Base-by-base conservation (phyloP, 2,888 invertebrate species). In the Gari tellinella region DNA sequence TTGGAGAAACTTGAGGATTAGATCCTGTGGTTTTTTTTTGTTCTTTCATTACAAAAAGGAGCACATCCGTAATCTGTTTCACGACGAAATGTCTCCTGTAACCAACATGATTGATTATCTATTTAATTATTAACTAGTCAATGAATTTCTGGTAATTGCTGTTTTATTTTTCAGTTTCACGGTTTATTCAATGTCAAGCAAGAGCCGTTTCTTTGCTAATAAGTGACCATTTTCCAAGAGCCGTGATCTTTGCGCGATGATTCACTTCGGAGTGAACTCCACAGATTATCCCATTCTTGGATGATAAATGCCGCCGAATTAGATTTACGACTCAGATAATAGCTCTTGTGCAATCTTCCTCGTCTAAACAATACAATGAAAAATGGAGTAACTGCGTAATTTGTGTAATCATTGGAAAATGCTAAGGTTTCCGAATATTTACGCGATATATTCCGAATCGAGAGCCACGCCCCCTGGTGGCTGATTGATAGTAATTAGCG, bases 371-470 rank as follows among this genome's bases (percentile, higher is more conserved):
- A 31, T 31, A 31, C 61, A 58, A 67, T 66, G 72, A 73, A 73
- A 73, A 67, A 73, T 67, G 58, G 64, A 57, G 45, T 58, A 53
- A 62, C 51, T 58, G 45, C 37, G 57, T 63, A 67, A 73, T 73
- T 67, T 62, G 62, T 60, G 72, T 67, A 73, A 73, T 73, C 63
- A 53, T 26, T 25, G 57, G 51, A 57, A 62, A 73, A 56, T 25
- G 21, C 49, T 43, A 41, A 25, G 57, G 64, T 41, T 72, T 26
- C 37, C 56, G 72, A 55, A 56, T 58, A 72, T 72, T 56, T 60
- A 61, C 49, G 60, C 55, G 56, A 55, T 65, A 65, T 72, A 72
- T 64, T 65, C 49, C 26, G 55, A 72, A 55, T 58, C 40, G 26
- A 51, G 38, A 45, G 26, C 46, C 58, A 40, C 40, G 48, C 66